Evolutionary conservation across 2,113 vertebrate genomes (phyloP), one percentile per base, ranked within the genome.

Genomic region (Nettapus auritus): DNA sequence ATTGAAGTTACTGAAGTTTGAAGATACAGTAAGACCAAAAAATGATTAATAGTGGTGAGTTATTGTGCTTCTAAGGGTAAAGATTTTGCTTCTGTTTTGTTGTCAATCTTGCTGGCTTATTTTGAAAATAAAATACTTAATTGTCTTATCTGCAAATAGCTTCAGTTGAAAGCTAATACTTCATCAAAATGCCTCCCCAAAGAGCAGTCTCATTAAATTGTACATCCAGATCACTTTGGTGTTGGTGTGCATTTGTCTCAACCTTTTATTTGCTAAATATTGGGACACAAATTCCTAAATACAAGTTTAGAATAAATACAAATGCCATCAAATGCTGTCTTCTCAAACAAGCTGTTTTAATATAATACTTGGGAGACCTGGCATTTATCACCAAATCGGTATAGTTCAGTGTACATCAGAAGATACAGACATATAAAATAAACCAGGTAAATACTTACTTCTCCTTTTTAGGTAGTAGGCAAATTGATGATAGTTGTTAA

Each of bases 121-220:
- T 83, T 66, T 90, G 79, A 74, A 81, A 95, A 60, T 57, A 84
- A 88, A 88, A 23, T 11, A 63, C 0, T 0, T 59, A 70, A 84
- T 63, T 90, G 64, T 78, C 82, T 90, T 90, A 74, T 64, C 73
- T 86, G 86, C 68, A 89, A 83, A 94, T 66, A 81, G 56, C 68
- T 80, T 66, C 34, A 80, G 23, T 20, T 62, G 76, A 69, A 83
- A 86, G 75, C 76, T 69, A 90, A 88, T 10, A 86, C 36, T 66
- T 34, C 66, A 77, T 81, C 20, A 1, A 88, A 92, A 90, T 1
- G 11, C 57, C 36, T 93, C 81, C 42, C 69, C 70, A 36, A 63
- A 90, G 90, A 94, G 64, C 40, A 86, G 5, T 26, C 55, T 90
- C 40, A 57, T 29, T 70, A 82, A 69, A 83, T 42, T 50, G 50